Evolutionary conservation across 2,888 invertebrate genomes (phyloP), one percentile per base, ranked within the genome.

Genomic region (Endotricha flammealis): DNA sequence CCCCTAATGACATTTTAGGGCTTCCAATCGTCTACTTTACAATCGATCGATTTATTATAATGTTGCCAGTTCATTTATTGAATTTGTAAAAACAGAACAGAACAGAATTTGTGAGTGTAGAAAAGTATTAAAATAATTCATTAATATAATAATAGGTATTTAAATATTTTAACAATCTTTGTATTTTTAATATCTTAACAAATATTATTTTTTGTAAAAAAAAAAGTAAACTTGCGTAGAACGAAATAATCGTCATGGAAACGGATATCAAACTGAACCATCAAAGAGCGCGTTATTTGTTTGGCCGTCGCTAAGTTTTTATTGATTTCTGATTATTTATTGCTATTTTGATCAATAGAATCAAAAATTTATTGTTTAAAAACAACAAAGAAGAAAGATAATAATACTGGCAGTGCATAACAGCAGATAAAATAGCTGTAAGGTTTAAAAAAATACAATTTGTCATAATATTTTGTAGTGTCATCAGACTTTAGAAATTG

Each of bases 261-360:
- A 61, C 53, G 44, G 38, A 57, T 58, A 46, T 44, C 43, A 50
- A 49, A 58, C 53, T 48, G 36, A 44, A 44, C 40, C 44, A 46
- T 39, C 31, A 37, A 60, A 61, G 46, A 64, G 74, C 73, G 76
- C 65, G 66, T 63, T 64, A 65, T 75, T 79, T 78, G 75, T 77
- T 78, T 78, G 65, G 28, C 32, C 44, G 78, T 78, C 59, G 65
- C 62, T 64, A 73, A 38, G 76, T 55, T 45, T 37, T 39, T 75
- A 81, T 81, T 64, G 81, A 81, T 80, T 79, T 72, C 60, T 38
- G 41, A 33, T 11, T 23, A 41, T 47, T 38, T 37, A 38, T 40
- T 53, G 41, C 39, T 34, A 16, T 28, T 36, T 30, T 38, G 25
- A 22, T 25, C 12, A 17, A 31, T 40, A 30, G 28, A 30, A 29